Base-by-base conservation (phyloP, 2,888 invertebrate species). In the Ceratothoa steindachneri region DNA sequence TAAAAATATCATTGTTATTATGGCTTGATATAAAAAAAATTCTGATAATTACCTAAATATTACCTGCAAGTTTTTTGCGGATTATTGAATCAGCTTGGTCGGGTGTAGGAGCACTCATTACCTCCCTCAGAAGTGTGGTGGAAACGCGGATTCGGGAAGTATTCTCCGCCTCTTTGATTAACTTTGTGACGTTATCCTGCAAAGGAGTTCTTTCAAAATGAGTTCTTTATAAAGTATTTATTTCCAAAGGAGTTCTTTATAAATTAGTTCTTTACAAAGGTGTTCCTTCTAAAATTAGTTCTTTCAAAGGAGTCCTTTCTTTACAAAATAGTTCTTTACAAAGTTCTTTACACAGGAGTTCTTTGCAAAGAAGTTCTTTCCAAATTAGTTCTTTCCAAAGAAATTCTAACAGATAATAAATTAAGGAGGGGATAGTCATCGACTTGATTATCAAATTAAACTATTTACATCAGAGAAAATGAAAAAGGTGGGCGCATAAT, bases 131-230 rank as follows among this genome's bases (percentile, higher is more conserved):
- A 3, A 84, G 74, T n/a, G 81, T 80, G 0, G 83, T 82, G n/a
- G 84, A 82, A 22, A 85, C 80, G 60, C 82, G 81, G 65, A 82
- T 81, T 73, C 83, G 83, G 60, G 83, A 81, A 74, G 84, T 81
- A 65, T 83, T 81, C 41, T 83, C 83, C 0, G 84, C 84, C 30
- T 82, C 80, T 30, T 83, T 83, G 29, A 84, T 81, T 82, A 85
- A 81, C 77, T 82, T 82, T 55, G 81, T 81, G 77, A 85, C 41
- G 2, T 74, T 73, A 73, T 82, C 82, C 82, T 82, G 71, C 1
- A 24, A 60, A 60, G 41, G 41, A 15, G 15, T 9, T 15, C 5
- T 60, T 60, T 60, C 22, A n/a, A 9, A 60, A 5, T 22, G 27
- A 60, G 27, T 60, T 5, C 19, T 5, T 60, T n/a, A 22, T n/a